Percentiles rank a stretch among this genome's conserved stretches.
Conservation (phyloP, 2,113 vertebrate genomes). For the Anguilla rostrata region DNA sequence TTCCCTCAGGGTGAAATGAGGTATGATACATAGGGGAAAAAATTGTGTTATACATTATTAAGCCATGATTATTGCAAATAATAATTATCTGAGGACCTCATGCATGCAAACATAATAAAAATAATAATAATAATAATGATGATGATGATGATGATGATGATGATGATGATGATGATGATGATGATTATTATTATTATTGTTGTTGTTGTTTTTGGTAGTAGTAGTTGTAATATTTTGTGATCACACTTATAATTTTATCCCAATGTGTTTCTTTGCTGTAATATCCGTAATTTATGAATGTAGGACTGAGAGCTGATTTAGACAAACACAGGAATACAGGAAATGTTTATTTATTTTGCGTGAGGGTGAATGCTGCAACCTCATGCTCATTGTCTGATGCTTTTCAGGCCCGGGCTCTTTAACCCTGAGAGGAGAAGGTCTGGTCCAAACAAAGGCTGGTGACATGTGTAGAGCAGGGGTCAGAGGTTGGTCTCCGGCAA, state of each 20-base stretch:
- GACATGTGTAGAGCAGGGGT: conserved; percentile 45
- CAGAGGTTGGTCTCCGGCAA: conserved; percentile 46
- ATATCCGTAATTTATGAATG: no score
- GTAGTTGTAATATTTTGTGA: no score
- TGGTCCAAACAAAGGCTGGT: conserved; percentile 40
- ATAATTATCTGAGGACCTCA: conserved; percentile 42
- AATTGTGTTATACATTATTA: conserved; percentile 47
- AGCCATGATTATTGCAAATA: conserved; percentile 43
- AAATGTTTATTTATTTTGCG: no score
- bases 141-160: no score
- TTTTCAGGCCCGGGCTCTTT: not conserved
- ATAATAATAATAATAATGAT: no score
- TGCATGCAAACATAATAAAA: not conserved
- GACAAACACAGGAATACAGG: no score
- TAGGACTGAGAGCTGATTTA: no score
- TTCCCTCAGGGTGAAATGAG: conserved; percentile 54
- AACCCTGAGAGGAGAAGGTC: not conserved
- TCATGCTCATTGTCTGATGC: not conserved
- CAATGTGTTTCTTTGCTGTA: no score
- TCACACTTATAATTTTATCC: no score
- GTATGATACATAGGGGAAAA: conserved; percentile 47
- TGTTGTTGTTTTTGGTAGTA: no score
- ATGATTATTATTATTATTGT: no score
- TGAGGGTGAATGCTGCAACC: not conserved
- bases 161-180: no score